phyloP scores from a whole-genome alignment of 2,797 vertebrate genomes.

The Acipenser oxyrinchus region DNA sequence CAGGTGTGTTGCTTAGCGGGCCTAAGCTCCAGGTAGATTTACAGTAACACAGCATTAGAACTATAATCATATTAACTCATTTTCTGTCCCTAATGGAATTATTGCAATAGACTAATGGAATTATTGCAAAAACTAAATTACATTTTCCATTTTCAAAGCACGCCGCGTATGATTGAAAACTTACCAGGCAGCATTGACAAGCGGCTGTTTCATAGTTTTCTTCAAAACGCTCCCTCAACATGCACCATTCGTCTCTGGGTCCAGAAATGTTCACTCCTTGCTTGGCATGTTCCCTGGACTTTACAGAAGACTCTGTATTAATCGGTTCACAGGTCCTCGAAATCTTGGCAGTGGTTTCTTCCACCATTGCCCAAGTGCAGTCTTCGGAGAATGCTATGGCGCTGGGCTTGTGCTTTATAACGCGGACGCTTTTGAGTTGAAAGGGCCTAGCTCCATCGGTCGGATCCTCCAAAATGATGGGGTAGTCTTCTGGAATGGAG shows the following conservation, averaged over 20 bases:
- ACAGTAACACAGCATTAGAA: no score
- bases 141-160: no score
- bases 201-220: background rate
- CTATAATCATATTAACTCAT: no score
- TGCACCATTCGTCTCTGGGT: no score
- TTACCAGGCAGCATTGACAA: constrained; percentile 8
- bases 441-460: background rate
- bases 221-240: no score
- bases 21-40: no score
- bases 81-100: no score
- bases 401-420: fast-evolving
- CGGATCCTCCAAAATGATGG: background rate
- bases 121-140: no score
- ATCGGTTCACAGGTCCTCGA: background rate
- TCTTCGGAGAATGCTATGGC: background rate
- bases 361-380: background rate
- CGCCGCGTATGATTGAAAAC: background rate
- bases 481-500: fast-evolving
- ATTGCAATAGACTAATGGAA: no score
- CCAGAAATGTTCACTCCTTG: background rate
- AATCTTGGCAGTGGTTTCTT: background rate
- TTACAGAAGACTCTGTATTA: background rate
- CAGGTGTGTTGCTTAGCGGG: no score
- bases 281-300: background rate
- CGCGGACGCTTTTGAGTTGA: background rate